These are phyloP conservation scores for Hypolimnas misippus DNA, from an alignment of 2,888 invertebrate genomes.

Conservation along the genomic window DNA sequence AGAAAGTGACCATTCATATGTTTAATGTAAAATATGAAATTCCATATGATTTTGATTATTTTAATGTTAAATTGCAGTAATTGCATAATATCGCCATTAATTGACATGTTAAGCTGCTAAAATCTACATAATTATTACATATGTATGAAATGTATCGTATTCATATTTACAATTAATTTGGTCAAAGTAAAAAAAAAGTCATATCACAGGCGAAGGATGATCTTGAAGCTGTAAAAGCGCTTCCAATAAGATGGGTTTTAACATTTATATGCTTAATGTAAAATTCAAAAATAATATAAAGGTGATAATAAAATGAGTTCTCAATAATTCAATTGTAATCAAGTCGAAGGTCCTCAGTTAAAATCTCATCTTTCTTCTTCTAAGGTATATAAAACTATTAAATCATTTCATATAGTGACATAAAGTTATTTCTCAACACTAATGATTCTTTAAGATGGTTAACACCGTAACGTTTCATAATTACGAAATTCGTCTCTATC, in stretches of 20 bases:
- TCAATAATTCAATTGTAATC: too few species aligned
- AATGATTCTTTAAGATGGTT: slow-evolving; percentile 58
- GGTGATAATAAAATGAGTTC: too few species aligned
- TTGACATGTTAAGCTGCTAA: not conserved
- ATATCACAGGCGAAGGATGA: too few species aligned
- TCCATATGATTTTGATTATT: not conserved
- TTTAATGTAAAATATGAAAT: slow-evolving; percentile 15
- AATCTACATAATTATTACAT: not conserved
- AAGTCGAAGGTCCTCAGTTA: too few species aligned
- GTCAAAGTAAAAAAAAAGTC: too few species aligned
- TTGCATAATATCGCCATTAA: slow-evolving; percentile 2
- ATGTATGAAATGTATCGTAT: not conserved
- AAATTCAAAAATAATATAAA: not conserved
- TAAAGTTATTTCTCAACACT: slow-evolving; percentile 16
- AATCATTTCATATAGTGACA: slow-evolving; percentile 1
- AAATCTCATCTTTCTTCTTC: too few species aligned
- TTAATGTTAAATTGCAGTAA: too few species aligned
- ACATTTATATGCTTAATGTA: too few species aligned
- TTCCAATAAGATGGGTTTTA: too few species aligned
- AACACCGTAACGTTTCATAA: slow-evolving; percentile 52
- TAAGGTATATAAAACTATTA: too few species aligned
- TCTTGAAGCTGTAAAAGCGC: too few species aligned
- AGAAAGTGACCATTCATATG: slow-evolving; percentile 52
- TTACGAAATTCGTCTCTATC: slow-evolving; percentile 66
- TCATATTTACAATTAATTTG: too few species aligned